Percentiles rank a stretch among this genome's conserved stretches.
Evolutionary conservation across 2,888 invertebrate genomes (phyloP).

Genomic region (Philhelius pedissequus): DNA sequence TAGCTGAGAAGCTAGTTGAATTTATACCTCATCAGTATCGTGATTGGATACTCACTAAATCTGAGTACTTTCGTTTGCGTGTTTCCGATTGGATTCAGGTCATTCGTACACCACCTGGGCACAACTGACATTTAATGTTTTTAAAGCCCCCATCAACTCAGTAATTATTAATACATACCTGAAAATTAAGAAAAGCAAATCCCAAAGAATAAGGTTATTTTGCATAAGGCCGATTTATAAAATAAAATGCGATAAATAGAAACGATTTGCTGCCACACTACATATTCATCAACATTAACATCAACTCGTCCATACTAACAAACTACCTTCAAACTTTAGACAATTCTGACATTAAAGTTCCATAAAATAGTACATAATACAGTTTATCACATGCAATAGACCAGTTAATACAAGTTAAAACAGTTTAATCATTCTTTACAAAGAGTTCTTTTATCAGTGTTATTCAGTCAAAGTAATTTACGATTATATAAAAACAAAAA

Average conservation of each 20-base stretch:
- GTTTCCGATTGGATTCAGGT: slow-evolving; percentile 77
- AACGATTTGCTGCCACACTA: slow-evolving; percentile 27
- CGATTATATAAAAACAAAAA: slow-evolving; percentile 14
- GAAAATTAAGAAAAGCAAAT: slow-evolving; percentile 61
- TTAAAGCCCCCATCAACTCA: slow-evolving; percentile 73
- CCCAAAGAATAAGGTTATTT: slow-evolving; percentile 43
- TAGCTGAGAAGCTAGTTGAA: slow-evolving; percentile 75
- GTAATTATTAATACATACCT: neutral
- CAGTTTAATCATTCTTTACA: slow-evolving; percentile 51
- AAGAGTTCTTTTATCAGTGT: slow-evolving; percentile 61
- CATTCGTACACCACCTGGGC: slow-evolving; percentile 76
- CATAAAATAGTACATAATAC: slow-evolving; percentile 54
- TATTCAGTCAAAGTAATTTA: slow-evolving; percentile 61
- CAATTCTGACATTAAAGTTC: slow-evolving; percentile 58
- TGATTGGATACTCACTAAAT: slow-evolving; percentile 76
- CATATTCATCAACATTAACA: slow-evolving; percentile 14
- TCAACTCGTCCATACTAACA: slow-evolving; percentile 49
- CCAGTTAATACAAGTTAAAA: slow-evolving; percentile 52
- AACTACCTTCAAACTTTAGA: slow-evolving; percentile 56
- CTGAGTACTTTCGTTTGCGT: slow-evolving; percentile 76
- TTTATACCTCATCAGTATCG: slow-evolving; percentile 77
- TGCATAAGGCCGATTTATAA: neutral
- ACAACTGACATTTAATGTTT: slow-evolving; percentile 77
- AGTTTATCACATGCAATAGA: slow-evolving; percentile 56
- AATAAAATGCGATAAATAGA: slow-evolving; percentile 70